Evolutionary conservation across 2,113 vertebrate genomes (phyloP).

Genomic region (Hydrochoerus hydrochaeris): DNA sequence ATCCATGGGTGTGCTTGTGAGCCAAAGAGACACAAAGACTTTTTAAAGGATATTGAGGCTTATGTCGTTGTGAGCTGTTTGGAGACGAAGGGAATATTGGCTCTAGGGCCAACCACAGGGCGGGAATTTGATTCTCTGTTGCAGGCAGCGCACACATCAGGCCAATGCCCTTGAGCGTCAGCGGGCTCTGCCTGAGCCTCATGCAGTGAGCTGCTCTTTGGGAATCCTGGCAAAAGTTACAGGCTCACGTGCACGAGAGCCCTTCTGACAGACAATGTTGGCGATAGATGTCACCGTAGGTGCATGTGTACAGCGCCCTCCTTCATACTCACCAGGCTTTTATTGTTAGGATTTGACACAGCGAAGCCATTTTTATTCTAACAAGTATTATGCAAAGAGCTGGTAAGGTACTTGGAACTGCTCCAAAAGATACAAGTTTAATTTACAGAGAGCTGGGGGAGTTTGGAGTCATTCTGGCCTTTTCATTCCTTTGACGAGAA

Average conservation of each 20-base stretch:
- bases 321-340: not conserved
- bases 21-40: not conserved
- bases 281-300: not conserved
- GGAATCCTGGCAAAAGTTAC: not conserved
- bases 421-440: not conserved
- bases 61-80: not conserved
- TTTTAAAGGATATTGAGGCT: not conserved
- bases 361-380: not conserved
- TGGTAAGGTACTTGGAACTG: not conserved
- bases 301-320: not conserved
- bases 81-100: not conserved
- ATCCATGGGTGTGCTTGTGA: not conserved
- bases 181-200: not conserved
- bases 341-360: not conserved
- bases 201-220: not conserved
- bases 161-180: too few species aligned
- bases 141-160: not conserved
- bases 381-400: not conserved
- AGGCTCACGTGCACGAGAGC: not conserved
- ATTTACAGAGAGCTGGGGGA: not conserved
- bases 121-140: not conserved
- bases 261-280: not conserved
- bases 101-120: too few species aligned
- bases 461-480: not conserved
- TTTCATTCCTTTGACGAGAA: conserved; percentile 6